Percentiles rank a stretch among this genome's conserved stretches.
Evolutionary conservation across 1,140 invertebrate species (phyloP).

Genomic region (Rhizoglyphus robini): DNA sequence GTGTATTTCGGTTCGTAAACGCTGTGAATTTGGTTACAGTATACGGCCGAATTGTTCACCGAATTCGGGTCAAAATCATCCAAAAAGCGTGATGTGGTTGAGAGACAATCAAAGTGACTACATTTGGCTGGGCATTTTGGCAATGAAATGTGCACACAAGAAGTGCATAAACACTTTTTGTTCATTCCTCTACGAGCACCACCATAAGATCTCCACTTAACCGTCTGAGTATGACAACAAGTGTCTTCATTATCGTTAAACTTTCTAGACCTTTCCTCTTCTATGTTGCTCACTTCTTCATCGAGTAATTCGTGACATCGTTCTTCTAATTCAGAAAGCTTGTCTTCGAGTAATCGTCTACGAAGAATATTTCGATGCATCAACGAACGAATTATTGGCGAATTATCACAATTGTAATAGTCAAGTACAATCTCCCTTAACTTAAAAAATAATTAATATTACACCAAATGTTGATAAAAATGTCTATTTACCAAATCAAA

Average conservation of each 20-base stretch:
- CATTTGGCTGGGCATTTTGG: conserved; percentile 19
- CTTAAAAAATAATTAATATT: conserved; percentile 25
- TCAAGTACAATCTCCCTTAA: conserved; percentile 33
- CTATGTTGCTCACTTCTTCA: background rate
- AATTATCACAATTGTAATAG: conserved; percentile 31
- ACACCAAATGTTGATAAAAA: background rate
- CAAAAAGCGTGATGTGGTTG: conserved; percentile 17
- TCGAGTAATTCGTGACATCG: conserved; percentile 23
- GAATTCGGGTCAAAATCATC: conserved; percentile 13
- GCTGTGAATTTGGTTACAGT: conserved; percentile 18
- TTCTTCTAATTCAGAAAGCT: conserved; percentile 23
- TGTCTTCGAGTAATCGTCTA: conserved; percentile 24
- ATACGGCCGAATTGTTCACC: conserved; percentile 14
- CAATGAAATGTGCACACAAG: conserved; percentile 15
- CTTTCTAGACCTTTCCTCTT: background rate
- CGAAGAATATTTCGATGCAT: conserved; percentile 24
- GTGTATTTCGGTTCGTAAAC: conserved; percentile 21
- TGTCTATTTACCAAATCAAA: conserved; percentile 28
- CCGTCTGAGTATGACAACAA: conserved; percentile 20
- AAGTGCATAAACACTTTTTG: conserved; percentile 21
- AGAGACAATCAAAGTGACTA: conserved; percentile 18
- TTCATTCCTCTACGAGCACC: background rate
- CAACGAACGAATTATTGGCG: conserved; percentile 22
- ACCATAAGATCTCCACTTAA: conserved; percentile 18
- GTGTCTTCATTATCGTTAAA: conserved; percentile 13